A percentile compares a stretch with the other conserved stretches of the same genome.
Conservation (phyloP, 2,113 vertebrate genomes). For the Triplophysa tibetana region DNA sequence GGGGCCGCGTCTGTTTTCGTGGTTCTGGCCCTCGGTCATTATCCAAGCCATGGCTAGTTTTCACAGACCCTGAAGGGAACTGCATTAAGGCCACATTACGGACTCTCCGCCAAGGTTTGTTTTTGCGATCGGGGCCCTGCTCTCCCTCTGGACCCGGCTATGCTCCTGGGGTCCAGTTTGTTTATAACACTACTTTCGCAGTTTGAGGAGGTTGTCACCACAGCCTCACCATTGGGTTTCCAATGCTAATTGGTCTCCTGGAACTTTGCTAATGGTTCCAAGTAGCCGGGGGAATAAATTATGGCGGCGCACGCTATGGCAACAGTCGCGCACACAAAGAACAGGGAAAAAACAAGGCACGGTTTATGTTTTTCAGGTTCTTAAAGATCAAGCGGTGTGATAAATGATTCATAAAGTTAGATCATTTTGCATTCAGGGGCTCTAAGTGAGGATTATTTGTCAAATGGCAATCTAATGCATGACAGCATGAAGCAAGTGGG, state of each 20-base stretch:
- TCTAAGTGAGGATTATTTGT: constrained; percentile 66
- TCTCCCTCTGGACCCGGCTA: constrained; percentile 68
- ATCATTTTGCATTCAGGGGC: constrained; percentile 66
- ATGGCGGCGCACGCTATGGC: constrained; percentile 64
- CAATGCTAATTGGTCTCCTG: constrained; percentile 83
- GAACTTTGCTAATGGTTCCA: constrained; percentile 83
- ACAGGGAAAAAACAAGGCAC: constrained; percentile 61
- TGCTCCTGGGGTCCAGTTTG: constrained; percentile 84
- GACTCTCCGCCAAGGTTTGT: constrained; percentile 77
- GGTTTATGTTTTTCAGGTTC: constrained; percentile 65
- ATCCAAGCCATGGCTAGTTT: constrained; percentile 65
- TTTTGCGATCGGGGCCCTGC: constrained; percentile 70
- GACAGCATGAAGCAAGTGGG: constrained; percentile 59
- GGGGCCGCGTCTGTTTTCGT: constrained; percentile 18
- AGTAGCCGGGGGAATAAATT: constrained; percentile 78
- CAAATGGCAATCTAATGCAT: constrained; percentile 74
- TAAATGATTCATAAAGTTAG: constrained; percentile 74
- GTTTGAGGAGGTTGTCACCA: constrained; percentile 81
- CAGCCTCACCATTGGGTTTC: constrained; percentile 76
- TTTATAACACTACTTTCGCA: constrained; percentile 81
- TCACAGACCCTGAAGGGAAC: constrained; percentile 68
- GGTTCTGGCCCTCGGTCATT: constrained; percentile 63
- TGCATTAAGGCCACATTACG: constrained; percentile 74
- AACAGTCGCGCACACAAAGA: constrained; percentile 60
- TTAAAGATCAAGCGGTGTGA: constrained; percentile 69